Evolutionary conservation across 37 sponge, comb jelly and placozoan species (phyloP), one percentile per base, ranked within the genome.

Genomic region (Mnemiopsis leidyi): DNA sequence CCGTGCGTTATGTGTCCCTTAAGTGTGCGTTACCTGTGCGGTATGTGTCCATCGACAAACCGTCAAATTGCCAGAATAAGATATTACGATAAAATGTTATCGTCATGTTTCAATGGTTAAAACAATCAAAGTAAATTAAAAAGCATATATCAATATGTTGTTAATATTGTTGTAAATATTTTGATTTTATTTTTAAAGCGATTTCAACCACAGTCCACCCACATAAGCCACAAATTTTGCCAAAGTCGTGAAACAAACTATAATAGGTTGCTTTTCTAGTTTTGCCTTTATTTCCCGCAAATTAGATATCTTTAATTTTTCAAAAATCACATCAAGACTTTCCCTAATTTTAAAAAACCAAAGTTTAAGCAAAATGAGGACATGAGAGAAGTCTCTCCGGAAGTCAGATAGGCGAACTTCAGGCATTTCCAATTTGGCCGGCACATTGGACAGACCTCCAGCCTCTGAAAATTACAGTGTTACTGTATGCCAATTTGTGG

Each of bases 391-490:
- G 61, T 48, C 61, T 48, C 13, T 48, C 13, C 13, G 5, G 13
- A 48, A 5, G 61, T 48, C 61, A 48, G 61, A 48, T 13, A 48
- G 61, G 13, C 13, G 61, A 48, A 48, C 13, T 48, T 5, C 9
- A 48, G 61, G 5, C 13, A 48, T 13, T 18, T 48, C 61, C 61
- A 48, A 18, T 48, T 48, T 48, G 13, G 61, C 5, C 13, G 61
- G 61, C 9, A 48, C 61, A 48, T 13, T 48, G 2, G 73, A 20
- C 73, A 69, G 21, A 69, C 73, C 73, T 25, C 28, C 29, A 25
- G n/a, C 73, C n/a, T 69, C 73, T 69, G 73, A 69, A 69, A 69
- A 69, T 69, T 69, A 69, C 73, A 69, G 73, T 69, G 73, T 69
- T 69, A 48, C 61, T 48, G 61, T 48, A 48, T 48, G 9, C 61